These are phyloP conservation scores for Mesocricetus auratus DNA, from an alignment of 2,113 vertebrate genomes.

Conservation along the genomic window DNA sequence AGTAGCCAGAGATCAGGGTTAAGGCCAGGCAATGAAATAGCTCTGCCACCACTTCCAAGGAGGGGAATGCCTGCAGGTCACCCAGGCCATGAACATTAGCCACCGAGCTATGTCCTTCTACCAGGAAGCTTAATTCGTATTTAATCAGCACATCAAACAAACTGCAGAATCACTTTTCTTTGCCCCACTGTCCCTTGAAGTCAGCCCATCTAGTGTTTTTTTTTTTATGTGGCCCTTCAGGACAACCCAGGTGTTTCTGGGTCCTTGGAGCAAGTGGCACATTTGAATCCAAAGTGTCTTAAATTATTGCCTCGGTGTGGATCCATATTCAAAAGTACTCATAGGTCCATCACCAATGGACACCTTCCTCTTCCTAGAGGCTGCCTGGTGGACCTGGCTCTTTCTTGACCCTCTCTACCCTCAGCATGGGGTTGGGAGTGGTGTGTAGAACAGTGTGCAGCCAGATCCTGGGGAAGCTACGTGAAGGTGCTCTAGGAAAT, in stretches of 20 bases:
- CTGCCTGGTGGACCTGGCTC: background rate
- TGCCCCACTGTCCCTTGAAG: background rate
- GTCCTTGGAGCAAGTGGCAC: background rate
- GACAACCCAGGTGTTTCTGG: background rate
- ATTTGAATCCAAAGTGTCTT: background rate
- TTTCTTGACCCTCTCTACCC: background rate
- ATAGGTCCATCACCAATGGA: background rate
- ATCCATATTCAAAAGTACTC: background rate
- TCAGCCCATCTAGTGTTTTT: accelerated
- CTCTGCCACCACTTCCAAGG: background rate
- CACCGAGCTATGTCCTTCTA: background rate
- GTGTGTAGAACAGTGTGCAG: background rate
- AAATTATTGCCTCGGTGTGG: too few relatives aligned
- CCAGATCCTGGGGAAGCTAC: too few relatives aligned
- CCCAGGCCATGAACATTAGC: accelerated
- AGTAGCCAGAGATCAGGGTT: accelerated
- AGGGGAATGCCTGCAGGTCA: too few relatives aligned
- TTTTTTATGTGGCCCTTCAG: too few relatives aligned
- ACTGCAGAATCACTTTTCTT: background rate
- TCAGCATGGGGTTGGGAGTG: background rate
- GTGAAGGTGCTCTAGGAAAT: accelerated
- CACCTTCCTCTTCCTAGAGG: background rate
- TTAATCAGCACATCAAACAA: background rate
- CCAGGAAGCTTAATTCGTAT: accelerated
- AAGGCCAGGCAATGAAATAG: accelerated